Evolutionary conservation across 2,113 vertebrate genomes (phyloP).

Genomic region (Mus spicilegus): DNA sequence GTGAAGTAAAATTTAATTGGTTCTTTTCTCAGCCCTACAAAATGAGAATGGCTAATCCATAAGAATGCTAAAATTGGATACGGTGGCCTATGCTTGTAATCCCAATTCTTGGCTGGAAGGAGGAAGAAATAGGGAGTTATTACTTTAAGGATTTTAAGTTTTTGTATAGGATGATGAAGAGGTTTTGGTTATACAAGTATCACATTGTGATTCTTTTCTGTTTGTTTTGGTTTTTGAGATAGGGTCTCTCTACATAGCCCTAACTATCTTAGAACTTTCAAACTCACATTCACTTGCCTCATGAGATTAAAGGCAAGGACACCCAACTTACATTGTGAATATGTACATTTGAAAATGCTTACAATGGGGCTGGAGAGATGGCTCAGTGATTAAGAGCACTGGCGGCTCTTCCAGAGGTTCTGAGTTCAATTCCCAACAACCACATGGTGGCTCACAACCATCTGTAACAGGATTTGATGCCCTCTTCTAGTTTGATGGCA

Average conservation of each 20-base stretch:
- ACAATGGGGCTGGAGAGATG: too few relatives aligned
- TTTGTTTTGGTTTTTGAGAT: not conserved
- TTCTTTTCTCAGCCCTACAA: not conserved
- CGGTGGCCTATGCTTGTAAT: not conserved
- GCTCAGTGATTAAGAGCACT: too few relatives aligned
- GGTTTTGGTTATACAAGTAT: not conserved
- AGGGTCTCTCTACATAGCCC: not conserved
- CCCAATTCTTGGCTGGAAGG: not conserved
- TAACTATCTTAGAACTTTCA: not conserved
- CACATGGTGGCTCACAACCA: too few relatives aligned
- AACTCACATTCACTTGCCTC: not conserved
- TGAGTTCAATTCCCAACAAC: too few relatives aligned
- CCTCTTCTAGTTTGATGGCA: too few relatives aligned
- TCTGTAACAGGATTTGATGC: too few relatives aligned
- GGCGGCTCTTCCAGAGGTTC: too few relatives aligned
- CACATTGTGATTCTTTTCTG: not conserved
- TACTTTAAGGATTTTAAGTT: not conserved
- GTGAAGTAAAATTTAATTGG: constrained; percentile 11
- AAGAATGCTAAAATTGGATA: not conserved
- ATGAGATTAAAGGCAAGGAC: not conserved
- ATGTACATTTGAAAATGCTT: not conserved
- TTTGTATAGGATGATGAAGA: not conserved
- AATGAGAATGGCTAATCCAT: not conserved
- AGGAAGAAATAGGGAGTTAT: not conserved
- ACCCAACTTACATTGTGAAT: not conserved